These are phyloP conservation scores for Pseudochirops cupreus DNA, from an alignment of 2,797 vertebrate genomes.

Conservation along the genomic window DNA sequence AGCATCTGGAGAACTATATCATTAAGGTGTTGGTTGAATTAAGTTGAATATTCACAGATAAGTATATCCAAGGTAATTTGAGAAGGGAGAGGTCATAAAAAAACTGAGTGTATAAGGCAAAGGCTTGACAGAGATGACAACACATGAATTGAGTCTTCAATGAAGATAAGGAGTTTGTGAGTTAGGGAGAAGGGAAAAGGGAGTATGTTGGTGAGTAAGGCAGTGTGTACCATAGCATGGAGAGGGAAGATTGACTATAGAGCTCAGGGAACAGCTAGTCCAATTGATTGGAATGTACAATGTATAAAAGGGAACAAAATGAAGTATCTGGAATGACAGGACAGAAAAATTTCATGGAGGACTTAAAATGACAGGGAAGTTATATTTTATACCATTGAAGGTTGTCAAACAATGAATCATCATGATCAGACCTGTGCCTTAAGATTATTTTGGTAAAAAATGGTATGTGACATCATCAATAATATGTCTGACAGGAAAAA, in stretches of 20 bases:
- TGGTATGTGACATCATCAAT: not conserved
- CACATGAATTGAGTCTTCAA: not conserved
- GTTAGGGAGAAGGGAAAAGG: not conserved
- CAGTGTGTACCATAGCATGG: not conserved
- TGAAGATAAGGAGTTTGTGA: not conserved
- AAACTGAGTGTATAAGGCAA: not conserved
- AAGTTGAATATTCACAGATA: not conserved
- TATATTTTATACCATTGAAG: not conserved
- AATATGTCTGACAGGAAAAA: not conserved
- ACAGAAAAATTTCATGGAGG: not conserved
- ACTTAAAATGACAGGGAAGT: not conserved
- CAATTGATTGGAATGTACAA: not conserved
- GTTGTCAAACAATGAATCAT: not conserved
- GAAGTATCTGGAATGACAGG: not conserved
- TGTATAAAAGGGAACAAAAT: not conserved
- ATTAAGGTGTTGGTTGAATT: not conserved
- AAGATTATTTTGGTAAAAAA: not conserved
- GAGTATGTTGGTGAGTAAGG: not conserved
- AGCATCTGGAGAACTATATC: not conserved
- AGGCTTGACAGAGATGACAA: not conserved
- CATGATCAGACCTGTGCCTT: not conserved
- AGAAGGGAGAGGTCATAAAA: not conserved
- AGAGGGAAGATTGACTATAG: not conserved
- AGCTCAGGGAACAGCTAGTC: not conserved
- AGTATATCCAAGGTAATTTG: not conserved